Evolutionary conservation across 64 coral and sea anemone genomes (phyloP).

Genomic region (Astreopora myriophthalma): DNA sequence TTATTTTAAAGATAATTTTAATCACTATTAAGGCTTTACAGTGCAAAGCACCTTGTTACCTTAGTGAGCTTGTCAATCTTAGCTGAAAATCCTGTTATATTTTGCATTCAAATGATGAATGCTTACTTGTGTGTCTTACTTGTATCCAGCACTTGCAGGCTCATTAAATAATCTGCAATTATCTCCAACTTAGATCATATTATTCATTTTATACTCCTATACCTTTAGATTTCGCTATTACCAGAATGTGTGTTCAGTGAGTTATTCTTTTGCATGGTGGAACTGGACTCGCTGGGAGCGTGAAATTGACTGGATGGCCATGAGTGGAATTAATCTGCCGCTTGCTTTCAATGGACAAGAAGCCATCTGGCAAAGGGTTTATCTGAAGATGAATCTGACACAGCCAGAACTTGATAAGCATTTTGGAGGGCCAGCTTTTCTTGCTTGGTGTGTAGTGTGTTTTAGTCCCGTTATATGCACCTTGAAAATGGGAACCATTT

Average conservation of each 20-base stretch:
- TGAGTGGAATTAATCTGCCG: constrained; percentile 94
- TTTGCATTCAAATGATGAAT: too few relatives aligned
- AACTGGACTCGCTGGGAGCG: constrained; percentile 96
- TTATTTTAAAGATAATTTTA: too few relatives aligned
- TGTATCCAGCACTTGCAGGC: too few relatives aligned
- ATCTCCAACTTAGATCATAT: too few relatives aligned
- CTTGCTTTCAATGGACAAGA: constrained; percentile 96
- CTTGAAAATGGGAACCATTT: neutral
- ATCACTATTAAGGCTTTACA: too few relatives aligned
- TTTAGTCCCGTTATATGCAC: neutral
- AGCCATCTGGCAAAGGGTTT: constrained; percentile 90
- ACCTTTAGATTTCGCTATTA: constrained; percentile 86
- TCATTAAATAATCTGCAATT: too few relatives aligned
- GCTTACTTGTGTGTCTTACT: too few relatives aligned
- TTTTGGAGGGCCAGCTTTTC: constrained; percentile 94
- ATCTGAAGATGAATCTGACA: constrained; percentile 79
- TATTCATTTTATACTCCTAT: neutral
- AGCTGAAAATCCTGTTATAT: too few relatives aligned
- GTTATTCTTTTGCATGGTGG: constrained; percentile 98
- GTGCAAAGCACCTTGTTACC: too few relatives aligned
- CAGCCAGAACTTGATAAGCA: constrained; percentile 87
- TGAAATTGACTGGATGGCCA: constrained; percentile 97
- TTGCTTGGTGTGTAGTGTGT: constrained; percentile 70
- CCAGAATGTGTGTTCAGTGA: constrained; percentile 95
- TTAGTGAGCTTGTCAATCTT: too few relatives aligned